Conservation (phyloP, 2,113 vertebrate genomes). For the Bufo gargarizans region DNA sequence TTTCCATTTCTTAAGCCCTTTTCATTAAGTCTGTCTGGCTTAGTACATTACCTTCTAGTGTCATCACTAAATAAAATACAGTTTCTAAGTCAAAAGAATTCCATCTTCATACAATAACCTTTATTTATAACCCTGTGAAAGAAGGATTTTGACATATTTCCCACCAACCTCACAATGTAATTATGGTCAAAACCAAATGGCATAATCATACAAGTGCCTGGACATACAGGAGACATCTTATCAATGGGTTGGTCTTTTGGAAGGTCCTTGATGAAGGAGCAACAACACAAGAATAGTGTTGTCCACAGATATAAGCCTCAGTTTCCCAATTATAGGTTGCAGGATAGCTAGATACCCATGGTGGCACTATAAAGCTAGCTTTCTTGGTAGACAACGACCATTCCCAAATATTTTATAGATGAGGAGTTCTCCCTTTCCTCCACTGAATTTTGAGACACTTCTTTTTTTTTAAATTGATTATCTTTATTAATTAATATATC, state of each 20-base stretch:
- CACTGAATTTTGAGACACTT: no score
- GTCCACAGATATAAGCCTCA: no score
- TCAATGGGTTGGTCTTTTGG: neutral
- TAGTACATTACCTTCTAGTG: conserved; percentile 12
- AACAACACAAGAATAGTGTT: no score
- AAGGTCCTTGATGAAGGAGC: no score
- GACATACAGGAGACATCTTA: neutral
- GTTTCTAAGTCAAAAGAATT: neutral
- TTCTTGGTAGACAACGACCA: no score
- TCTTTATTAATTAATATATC: no score
- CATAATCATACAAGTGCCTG: neutral
- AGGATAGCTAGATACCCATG: no score
- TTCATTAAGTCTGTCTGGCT: conserved; percentile 39
- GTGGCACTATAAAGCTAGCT: no score
- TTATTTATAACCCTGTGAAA: neutral
- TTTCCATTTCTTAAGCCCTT: conserved; percentile 34
- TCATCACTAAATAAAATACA: conserved; percentile 17
- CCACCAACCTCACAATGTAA: neutral
- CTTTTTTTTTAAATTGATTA: no score
- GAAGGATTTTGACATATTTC: neutral
- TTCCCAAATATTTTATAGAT: no score
- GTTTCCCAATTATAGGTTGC: no score
- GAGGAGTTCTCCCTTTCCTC: no score
- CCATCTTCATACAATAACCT: neutral
- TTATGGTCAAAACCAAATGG: neutral